Percentiles rank a stretch among this genome's conserved stretches.
Evolutionary conservation across 2,113 vertebrate species (phyloP).

Genomic region (Osmerus mordax): DNA sequence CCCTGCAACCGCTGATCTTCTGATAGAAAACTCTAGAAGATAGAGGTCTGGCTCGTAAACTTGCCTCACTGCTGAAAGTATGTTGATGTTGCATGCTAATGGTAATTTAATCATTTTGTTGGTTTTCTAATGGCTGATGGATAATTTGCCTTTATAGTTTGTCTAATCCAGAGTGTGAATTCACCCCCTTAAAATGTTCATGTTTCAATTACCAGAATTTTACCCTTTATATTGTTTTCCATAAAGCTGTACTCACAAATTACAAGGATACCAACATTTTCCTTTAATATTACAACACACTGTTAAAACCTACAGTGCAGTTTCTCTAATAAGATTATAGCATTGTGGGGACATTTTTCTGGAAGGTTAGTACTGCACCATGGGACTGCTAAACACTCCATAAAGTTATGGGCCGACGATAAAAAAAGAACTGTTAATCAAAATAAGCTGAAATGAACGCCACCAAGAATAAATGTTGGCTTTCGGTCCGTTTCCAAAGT

Average conservation of each 20-base stretch:
- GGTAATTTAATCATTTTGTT: background rate
- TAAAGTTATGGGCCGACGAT: constrained; percentile 27
- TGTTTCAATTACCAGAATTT: constrained; percentile 31
- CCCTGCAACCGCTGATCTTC: background rate
- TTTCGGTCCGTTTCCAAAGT: constrained; percentile 17
- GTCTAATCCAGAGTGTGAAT: constrained; percentile 35
- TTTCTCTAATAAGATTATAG: constrained; percentile 30
- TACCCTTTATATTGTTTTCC: constrained; percentile 1
- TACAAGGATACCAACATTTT: constrained; percentile 11
- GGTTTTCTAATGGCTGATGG: background rate
- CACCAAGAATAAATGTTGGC: constrained; percentile 12
- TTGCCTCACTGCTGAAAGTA: background rate
- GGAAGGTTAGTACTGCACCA: constrained; percentile 26
- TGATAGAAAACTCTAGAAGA: background rate
- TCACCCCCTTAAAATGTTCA: constrained; percentile 29
- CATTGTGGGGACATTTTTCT: constrained; percentile 15
- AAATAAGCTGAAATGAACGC: constrained; percentile 28
- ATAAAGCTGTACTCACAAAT: constrained; percentile 23
- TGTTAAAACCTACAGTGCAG: constrained; percentile 27
- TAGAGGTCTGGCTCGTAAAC: constrained; percentile 4
- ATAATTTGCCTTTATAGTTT: constrained; percentile 23
- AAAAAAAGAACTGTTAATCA: constrained; percentile 25
- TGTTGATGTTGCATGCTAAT: constrained; percentile 13
- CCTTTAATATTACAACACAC: constrained; percentile 8
- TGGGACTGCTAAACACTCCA: constrained; percentile 18